phyloP scores from a whole-genome alignment of 1,140 invertebrate genomes.

The Zaprionus lachaisei region DNA sequence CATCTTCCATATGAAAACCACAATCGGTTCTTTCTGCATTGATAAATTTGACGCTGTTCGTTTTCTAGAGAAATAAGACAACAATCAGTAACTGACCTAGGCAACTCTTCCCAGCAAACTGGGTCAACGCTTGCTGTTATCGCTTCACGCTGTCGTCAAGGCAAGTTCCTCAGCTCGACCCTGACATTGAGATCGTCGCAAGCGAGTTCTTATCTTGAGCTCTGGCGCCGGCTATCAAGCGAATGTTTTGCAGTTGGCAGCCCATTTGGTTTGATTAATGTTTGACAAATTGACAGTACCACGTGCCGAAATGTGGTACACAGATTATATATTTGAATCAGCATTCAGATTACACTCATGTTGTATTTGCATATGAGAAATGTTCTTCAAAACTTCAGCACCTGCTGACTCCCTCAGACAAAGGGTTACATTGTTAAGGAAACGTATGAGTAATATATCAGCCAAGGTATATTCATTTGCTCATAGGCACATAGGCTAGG shows the following conservation, averaged over 20 bases:
- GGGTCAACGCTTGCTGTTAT: neutral
- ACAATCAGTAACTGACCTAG: neutral
- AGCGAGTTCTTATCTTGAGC: neutral
- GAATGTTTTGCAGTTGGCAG: neutral
- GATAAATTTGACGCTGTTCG: no score
- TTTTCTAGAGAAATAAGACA: neutral
- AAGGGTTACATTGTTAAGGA: neutral
- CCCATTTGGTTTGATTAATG: neutral
- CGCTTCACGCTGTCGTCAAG: neutral
- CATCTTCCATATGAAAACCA: no score
- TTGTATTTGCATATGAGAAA: slow-evolving; percentile 25
- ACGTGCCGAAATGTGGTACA: neutral
- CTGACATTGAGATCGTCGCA: neutral
- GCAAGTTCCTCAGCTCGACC: neutral
- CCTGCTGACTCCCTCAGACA: slow-evolving; percentile 23
- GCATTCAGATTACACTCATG: neutral
- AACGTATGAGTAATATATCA: neutral
- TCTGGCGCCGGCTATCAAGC: neutral
- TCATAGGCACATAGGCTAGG: neutral
- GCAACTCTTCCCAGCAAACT: neutral
- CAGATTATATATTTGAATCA: neutral
- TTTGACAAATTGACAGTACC: neutral
- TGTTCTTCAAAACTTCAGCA: slow-evolving; percentile 45
- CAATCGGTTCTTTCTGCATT: no score
- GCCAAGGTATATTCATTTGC: neutral